Evolutionary conservation across 1,140 invertebrate genomes (phyloP).

Genomic region (Ridgeia piscesae): DNA sequence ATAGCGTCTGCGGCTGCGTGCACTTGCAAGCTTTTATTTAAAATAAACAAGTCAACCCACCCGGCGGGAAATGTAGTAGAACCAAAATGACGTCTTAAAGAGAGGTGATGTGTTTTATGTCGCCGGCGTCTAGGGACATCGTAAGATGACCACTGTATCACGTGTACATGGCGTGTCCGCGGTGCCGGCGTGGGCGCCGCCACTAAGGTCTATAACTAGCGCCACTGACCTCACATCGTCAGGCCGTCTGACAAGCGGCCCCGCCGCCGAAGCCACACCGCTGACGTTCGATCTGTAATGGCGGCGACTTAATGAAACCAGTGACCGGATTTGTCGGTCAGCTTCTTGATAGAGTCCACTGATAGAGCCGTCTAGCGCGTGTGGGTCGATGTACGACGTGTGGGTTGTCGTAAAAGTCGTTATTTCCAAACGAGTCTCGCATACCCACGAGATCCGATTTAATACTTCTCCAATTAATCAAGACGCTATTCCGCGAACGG

Average conservation of each 20-base stretch:
- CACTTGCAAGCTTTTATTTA: too few species aligned
- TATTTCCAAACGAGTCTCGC: not conserved
- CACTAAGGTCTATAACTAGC: not conserved
- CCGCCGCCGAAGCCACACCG: not conserved
- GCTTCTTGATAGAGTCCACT: not conserved
- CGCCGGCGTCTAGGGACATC: not conserved
- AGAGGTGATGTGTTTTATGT: not conserved
- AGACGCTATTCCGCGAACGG: not conserved
- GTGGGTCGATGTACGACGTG: not conserved
- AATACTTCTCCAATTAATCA: conserved; percentile 2
- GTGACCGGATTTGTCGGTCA: not conserved
- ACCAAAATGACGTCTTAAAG: not conserved
- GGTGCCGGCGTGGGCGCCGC: too few species aligned
- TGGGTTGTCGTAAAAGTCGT: not conserved
- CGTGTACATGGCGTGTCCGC: not conserved
- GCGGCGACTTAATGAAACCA: not conserved
- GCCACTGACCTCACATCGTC: not conserved
- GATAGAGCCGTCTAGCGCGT: not conserved
- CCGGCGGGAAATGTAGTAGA: too few species aligned
- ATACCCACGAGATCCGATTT: not conserved
- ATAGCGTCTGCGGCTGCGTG: too few species aligned
- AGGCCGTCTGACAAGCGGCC: not conserved
- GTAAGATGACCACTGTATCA: not conserved
- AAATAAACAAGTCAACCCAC: too few species aligned
- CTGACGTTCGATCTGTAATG: not conserved